These are phyloP conservation scores for Merops nubicus DNA, from an alignment of 2,113 vertebrate genomes.

Conservation along the genomic window DNA sequence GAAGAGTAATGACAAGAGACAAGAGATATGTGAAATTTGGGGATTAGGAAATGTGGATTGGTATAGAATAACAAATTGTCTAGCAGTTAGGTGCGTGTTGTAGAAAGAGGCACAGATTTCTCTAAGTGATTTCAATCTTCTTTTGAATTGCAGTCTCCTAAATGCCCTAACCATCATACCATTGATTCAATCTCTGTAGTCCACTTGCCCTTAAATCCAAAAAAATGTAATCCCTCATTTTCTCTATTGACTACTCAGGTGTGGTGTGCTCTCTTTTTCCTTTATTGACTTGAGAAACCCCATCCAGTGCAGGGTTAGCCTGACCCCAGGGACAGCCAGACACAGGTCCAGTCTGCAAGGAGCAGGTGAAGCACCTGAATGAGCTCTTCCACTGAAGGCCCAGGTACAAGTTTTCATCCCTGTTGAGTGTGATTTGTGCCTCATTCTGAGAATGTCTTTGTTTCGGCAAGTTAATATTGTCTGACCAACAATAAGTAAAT, in stretches of 20 bases:
- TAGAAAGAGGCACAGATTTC: neutral
- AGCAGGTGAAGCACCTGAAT: neutral
- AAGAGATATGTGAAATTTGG: neutral
- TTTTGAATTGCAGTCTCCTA: neutral
- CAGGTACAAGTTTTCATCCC: neutral
- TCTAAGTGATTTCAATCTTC: neutral
- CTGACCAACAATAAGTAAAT: neutral
- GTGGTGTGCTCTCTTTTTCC: rapidly evolving
- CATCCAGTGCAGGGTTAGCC: neutral
- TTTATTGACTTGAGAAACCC: neutral
- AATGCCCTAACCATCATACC: neutral
- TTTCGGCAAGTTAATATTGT: neutral
- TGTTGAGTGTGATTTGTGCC: neutral
- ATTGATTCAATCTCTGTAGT: neutral
- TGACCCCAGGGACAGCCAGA: neutral
- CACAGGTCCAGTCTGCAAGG: neutral
- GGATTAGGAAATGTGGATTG: neutral
- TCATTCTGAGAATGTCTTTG: neutral
- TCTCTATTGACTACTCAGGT: neutral
- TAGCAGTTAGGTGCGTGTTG: neutral
- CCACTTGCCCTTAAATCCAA: neutral
- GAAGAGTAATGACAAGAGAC: neutral
- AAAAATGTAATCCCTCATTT: neutral
- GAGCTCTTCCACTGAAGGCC: neutral
- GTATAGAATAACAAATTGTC: neutral